Conservation (phyloP, 1,140 invertebrate genomes). For the Agraylea sexmaculata region DNA sequence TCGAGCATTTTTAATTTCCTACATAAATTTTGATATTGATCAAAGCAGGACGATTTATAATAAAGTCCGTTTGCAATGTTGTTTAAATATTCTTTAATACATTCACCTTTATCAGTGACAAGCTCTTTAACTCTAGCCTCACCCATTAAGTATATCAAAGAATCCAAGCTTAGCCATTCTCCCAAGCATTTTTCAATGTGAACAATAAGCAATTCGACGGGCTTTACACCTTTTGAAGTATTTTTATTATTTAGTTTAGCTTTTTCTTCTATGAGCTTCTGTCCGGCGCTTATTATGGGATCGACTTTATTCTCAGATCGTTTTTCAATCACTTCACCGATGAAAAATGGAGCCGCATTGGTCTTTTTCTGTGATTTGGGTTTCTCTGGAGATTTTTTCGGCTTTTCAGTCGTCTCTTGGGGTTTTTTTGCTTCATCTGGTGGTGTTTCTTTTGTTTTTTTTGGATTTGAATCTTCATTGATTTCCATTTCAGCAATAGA, state of each 20-base stretch:
- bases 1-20: slow-evolving; percentile 42
- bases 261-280: slow-evolving; percentile 9
- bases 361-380: slow-evolving; percentile 2
- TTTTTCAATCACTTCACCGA: slow-evolving; percentile 17
- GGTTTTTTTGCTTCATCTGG: neutral
- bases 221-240: slow-evolving; percentile 2
- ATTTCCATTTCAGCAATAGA: slow-evolving; percentile 15
- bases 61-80: slow-evolving; percentile 32
- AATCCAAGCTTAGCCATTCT: slow-evolving; percentile 49
- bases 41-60: slow-evolving; percentile 33
- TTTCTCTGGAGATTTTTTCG: slow-evolving; percentile 1
- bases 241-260: neutral
- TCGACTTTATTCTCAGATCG: slow-evolving; percentile 15
- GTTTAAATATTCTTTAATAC: slow-evolving; percentile 40
- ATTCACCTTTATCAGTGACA: slow-evolving; percentile 40
- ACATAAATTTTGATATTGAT: slow-evolving; percentile 43
- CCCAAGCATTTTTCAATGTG: slow-evolving; percentile 42
- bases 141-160: slow-evolving; percentile 42
- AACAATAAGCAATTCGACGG: slow-evolving; percentile 22
- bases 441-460: neutral
- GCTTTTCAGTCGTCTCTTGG: slow-evolving; percentile 3
- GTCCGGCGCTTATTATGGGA: slow-evolving; percentile 15
- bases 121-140: slow-evolving; percentile 43
- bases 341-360: slow-evolving; percentile 2
- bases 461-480: neutral